Conservation (phyloP, 2,888 invertebrate species). For the Scaptomyza tumidula region DNA sequence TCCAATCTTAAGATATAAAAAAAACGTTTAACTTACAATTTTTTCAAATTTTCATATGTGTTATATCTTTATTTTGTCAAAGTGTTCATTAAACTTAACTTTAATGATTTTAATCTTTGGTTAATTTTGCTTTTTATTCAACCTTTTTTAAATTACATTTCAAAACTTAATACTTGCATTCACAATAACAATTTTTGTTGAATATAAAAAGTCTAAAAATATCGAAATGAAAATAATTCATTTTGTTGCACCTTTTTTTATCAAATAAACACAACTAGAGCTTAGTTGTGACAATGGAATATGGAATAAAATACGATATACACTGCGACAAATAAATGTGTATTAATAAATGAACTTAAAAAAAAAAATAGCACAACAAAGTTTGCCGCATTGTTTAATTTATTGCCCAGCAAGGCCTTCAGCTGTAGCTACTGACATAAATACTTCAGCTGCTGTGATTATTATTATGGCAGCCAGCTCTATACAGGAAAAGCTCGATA, state of each 20-base stretch:
- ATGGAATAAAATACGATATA: slow-evolving; percentile 35
- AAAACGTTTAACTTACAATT: too few relatives aligned
- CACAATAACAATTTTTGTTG: too few relatives aligned
- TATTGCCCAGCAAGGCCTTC: slow-evolving; percentile 69
- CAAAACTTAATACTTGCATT: too few relatives aligned
- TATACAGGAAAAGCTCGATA: not conserved
- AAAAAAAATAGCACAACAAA: slow-evolving; percentile 8
- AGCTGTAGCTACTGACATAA: slow-evolving; percentile 54
- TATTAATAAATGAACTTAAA: slow-evolving; percentile 28
- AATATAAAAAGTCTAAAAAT: too few relatives aligned
- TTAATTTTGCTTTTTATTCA: too few relatives aligned
- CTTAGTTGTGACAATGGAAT: not conserved
- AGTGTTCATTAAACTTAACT: too few relatives aligned
- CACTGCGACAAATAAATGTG: slow-evolving; percentile 14
- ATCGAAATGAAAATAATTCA: too few relatives aligned
- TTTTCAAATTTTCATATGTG: too few relatives aligned
- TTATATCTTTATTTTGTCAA: too few relatives aligned
- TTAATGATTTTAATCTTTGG: too few relatives aligned
- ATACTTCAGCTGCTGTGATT: slow-evolving; percentile 75
- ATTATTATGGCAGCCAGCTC: slow-evolving; percentile 50
- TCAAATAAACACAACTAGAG: not conserved
- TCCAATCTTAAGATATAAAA: too few relatives aligned
- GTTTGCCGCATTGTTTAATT: slow-evolving; percentile 51
- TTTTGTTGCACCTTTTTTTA: not conserved
- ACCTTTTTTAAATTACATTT: too few relatives aligned